A percentile compares a stretch with the other conserved stretches of the same genome.
phyloP scores from a whole-genome alignment of 1,140 invertebrate species.

The Sinonovacula constricta region DNA sequence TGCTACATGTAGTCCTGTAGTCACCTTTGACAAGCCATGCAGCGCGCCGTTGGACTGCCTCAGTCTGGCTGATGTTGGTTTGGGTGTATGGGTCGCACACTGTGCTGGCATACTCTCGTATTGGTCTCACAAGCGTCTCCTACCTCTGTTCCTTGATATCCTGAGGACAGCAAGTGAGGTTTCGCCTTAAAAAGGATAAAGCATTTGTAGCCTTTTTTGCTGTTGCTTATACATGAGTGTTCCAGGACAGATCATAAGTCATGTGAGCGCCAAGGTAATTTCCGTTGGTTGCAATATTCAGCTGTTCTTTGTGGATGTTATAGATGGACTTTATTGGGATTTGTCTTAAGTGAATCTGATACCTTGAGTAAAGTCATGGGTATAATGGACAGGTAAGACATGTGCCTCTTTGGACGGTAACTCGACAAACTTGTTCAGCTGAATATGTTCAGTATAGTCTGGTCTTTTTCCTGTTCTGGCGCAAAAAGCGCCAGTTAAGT shows the following conservation, averaged over 20 bases:
- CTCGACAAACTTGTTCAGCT: no score
- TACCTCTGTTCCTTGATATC: background rate
- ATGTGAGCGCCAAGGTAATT: no score
- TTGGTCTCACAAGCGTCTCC: conserved; percentile 1
- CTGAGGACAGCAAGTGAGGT: conserved; percentile 14
- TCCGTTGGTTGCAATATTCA: no score
- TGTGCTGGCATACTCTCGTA: conserved; percentile 15
- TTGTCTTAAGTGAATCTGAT: no score
- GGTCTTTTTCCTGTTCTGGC: no score
- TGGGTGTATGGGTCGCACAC: conserved; percentile 2
- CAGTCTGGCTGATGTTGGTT: background rate
- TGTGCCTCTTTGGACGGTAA: no score
- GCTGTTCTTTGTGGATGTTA: no score
- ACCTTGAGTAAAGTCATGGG: no score
- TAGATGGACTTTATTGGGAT: no score
- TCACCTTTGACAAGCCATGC: conserved; percentile 17
- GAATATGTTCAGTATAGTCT: no score
- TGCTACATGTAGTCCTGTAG: conserved; percentile 6
- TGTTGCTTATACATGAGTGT: background rate
- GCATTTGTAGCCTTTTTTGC: conserved; percentile 5
- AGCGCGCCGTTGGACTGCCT: conserved; percentile 19
- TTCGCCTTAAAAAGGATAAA: conserved; percentile 10
- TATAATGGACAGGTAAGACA: no score
- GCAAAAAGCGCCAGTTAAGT: no score
- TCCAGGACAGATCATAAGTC: conserved; percentile 24